A percentile compares a stretch with the other conserved stretches of the same genome.
Conservation (phyloP, 2,888 invertebrate species). For the Prosopocoilus inquinatus region DNA sequence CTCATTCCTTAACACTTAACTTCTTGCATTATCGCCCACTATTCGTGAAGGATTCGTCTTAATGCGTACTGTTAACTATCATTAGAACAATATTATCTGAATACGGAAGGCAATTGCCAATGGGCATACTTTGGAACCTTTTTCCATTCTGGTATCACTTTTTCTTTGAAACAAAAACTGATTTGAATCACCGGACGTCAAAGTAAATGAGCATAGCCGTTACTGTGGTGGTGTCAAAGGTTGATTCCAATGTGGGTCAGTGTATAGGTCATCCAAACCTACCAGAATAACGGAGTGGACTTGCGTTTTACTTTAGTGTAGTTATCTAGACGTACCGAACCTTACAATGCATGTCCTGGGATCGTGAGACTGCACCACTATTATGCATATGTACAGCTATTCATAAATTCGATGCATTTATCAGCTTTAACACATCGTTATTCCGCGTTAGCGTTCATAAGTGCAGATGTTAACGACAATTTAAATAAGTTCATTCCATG, state of each 20-base stretch:
- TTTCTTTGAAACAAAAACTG: no score
- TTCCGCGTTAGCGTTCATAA: constrained; percentile 10
- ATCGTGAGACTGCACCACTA: background rate
- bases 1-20: no score
- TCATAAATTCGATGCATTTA: constrained; percentile 26
- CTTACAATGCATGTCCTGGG: background rate
- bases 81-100: no score
- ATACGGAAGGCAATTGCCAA: no score
- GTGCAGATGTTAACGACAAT: constrained; percentile 16
- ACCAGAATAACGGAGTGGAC: constrained; percentile 19
- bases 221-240: constrained; percentile 21
- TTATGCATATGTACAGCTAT: background rate
- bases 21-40: no score
- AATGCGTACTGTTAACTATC: no score
- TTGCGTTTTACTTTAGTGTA: background rate
- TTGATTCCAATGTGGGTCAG: constrained; percentile 24
- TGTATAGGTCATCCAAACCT: constrained; percentile 24
- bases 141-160: no score
- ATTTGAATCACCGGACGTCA: background rate
- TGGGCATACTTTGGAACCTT: no score
- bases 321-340: no score
- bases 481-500: constrained; percentile 22
- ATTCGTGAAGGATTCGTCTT: no score
- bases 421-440: constrained; percentile 25
- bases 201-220: background rate